A percentile compares a stretch with the other conserved stretches of the same genome.
Evolutionary conservation across 1,140 invertebrate species (phyloP).

Genomic region (Charaxes varanes): DNA sequence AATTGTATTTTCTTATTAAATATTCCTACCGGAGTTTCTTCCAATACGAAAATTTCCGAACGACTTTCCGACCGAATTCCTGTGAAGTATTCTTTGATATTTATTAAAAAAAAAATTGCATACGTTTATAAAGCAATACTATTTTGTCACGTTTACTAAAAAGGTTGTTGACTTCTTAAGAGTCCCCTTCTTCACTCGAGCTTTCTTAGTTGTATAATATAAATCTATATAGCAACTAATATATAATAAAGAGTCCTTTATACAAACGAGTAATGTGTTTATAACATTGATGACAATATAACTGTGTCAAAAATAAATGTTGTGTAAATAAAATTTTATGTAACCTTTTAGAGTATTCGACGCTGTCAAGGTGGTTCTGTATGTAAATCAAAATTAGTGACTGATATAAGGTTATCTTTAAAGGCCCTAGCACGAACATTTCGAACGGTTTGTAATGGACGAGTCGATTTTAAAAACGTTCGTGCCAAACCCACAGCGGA

Average conservation of each 20-base stretch:
- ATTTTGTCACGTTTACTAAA: slow-evolving; percentile 21
- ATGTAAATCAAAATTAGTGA: no score
- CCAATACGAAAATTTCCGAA: no score
- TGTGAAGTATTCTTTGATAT: no score
- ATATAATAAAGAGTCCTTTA: slow-evolving; percentile 27
- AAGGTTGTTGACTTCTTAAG: slow-evolving; percentile 65
- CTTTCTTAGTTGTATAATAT: slow-evolving; percentile 54
- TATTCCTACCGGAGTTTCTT: background rate
- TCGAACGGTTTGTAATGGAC: no score
- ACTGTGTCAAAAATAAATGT: slow-evolving; percentile 9
- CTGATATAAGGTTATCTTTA: no score
- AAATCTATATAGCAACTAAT: slow-evolving; percentile 33
- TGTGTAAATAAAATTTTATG: slow-evolving; percentile 13
- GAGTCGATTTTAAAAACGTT: no score
- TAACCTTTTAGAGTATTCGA: background rate
- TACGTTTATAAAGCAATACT: slow-evolving; percentile 1
- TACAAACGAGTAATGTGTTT: slow-evolving; percentile 21
- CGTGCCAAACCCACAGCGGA: no score
- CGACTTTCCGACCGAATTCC: no score
- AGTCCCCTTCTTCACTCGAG: slow-evolving; percentile 64
- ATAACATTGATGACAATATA: slow-evolving; percentile 10
- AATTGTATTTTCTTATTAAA: no score
- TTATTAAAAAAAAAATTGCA: slow-evolving; percentile 1
- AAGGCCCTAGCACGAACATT: no score
- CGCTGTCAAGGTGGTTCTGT: no score